Percentiles rank a stretch among this genome's conserved stretches.
Evolutionary conservation across 2,797 vertebrate species (phyloP).

Genomic region (Acanthurus tractus): DNA sequence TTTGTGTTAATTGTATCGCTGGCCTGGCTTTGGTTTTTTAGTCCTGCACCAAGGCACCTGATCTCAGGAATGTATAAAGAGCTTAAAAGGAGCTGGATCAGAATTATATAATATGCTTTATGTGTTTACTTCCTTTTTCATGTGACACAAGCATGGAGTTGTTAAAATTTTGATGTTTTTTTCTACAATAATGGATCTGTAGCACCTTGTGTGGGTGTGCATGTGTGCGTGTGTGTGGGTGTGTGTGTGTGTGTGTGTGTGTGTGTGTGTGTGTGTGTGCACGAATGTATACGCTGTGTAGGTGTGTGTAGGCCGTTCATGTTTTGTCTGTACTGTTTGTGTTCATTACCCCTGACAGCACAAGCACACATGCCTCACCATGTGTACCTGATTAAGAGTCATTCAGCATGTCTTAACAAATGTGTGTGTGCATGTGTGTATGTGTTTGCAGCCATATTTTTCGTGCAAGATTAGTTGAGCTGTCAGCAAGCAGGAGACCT

Average conservation of each 20-base stretch:
- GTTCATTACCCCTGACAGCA: conserved; percentile 22
- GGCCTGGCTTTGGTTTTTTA: conserved; percentile 46
- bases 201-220: neutral
- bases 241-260: neutral
- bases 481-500: conserved; percentile 18
- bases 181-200: no score
- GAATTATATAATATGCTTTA: conserved; percentile 62
- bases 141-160: conserved; percentile 33
- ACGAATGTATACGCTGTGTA: no score
- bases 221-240: neutral
- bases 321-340: conserved; percentile 2
- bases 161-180: neutral
- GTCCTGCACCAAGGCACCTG: conserved; percentile 49
- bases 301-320: neutral
- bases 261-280: no score
- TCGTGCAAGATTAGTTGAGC: conserved; percentile 15
- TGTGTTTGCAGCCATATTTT: conserved; percentile 4
- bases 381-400: conserved; percentile 53
- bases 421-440: conserved; percentile 5
- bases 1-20: conserved; percentile 52
- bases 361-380: conserved; percentile 22
- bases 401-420: conserved; percentile 32
- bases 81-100: conserved; percentile 74
- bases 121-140: conserved; percentile 43
- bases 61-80: conserved; percentile 72